Percentiles rank a stretch among this genome's conserved stretches.
These are phyloP conservation scores for Spermophilus dauricus DNA, from an alignment of 2,113 vertebrate species.

Conservation along the genomic window DNA sequence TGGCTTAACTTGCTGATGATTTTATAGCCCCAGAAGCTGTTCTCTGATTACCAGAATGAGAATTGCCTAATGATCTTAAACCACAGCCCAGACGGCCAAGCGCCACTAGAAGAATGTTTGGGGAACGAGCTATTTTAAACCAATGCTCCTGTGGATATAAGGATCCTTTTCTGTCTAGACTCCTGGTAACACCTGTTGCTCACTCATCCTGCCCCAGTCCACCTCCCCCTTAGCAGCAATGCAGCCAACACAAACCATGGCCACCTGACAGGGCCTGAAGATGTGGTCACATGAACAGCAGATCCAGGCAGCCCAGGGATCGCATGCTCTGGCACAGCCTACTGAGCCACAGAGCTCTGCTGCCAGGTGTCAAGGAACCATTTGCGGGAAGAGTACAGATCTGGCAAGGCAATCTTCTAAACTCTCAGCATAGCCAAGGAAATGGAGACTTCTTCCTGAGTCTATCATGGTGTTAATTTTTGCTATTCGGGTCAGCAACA, in stretches of 20 bases:
- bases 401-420: not conserved
- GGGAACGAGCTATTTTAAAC: constrained; percentile 72
- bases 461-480: not conserved
- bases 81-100: constrained; percentile 49
- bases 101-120: constrained; percentile 41
- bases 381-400: not conserved
- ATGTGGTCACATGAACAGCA: accelerated
- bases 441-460: not conserved
- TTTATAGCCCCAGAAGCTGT: constrained; percentile 79
- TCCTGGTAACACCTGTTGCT: constrained; percentile 39
- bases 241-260: constrained; percentile 33
- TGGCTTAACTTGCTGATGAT: constrained; percentile 69
- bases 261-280: not conserved
- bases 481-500: not conserved
- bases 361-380: constrained; percentile 52
- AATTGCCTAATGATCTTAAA: constrained; percentile 78
- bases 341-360: not conserved
- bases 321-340: not conserved
- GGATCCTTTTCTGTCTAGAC: constrained; percentile 72
- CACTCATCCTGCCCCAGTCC: not conserved
- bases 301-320: not conserved
- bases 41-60: constrained; percentile 76
- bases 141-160: constrained; percentile 17
- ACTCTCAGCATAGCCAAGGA: not conserved
- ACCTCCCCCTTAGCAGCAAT: constrained; percentile 1